Conservation (phyloP, 2,888 invertebrate species). For the Coelinius sp. region DNA sequence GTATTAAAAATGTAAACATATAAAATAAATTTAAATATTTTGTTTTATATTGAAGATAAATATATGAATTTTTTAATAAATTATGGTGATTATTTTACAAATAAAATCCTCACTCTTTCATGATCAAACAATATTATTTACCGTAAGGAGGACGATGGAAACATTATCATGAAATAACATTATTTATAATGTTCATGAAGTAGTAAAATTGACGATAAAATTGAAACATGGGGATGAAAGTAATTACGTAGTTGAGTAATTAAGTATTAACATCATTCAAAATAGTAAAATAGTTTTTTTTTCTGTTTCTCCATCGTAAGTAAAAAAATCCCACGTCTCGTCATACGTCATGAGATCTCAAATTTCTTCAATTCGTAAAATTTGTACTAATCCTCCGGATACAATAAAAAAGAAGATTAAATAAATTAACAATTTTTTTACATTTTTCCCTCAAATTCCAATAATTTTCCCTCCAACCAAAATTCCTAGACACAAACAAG, state of each 20-base stretch:
- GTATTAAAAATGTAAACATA: background rate
- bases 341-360: conserved; percentile 18
- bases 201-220: no score
- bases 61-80: conserved; percentile 2
- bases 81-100: background rate
- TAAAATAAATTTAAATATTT: background rate
- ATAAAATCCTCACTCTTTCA: background rate
- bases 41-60: conserved; percentile 18
- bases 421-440: background rate
- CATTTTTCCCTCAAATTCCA: background rate
- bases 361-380: background rate
- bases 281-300: no score
- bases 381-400: no score
- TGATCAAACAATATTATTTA: no score
- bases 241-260: no score
- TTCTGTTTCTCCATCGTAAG: background rate
- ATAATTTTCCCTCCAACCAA: background rate
- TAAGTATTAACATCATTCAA: no score
- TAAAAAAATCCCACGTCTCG: conserved; percentile 19
- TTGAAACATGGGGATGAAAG: no score
- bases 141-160: no score
- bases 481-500: background rate
- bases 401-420: background rate
- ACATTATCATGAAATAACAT: no score
- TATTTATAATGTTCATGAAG: no score